These are phyloP conservation scores for Capricornis sumatraensis DNA, from an alignment of 2,113 vertebrate species.

Conservation along the genomic window DNA sequence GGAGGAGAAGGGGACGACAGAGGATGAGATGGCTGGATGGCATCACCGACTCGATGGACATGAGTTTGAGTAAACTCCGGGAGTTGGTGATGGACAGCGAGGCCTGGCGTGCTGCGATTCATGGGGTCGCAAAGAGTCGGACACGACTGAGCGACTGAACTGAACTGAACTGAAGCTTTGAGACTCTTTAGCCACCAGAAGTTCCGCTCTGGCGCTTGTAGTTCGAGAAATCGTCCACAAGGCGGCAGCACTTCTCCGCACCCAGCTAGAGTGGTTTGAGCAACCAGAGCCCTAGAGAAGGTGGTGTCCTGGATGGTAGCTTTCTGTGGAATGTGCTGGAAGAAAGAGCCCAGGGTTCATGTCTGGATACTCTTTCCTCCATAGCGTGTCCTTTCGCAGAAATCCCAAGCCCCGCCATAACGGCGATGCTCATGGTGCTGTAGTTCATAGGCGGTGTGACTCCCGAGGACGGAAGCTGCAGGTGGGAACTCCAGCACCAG, in stretches of 20 bases:
- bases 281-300: background rate
- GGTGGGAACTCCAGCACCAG: background rate
- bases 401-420: background rate
- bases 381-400: background rate
- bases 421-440: background rate
- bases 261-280: background rate
- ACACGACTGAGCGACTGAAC: too few relatives aligned
- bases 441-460: accelerated
- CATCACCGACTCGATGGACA: too few relatives aligned
- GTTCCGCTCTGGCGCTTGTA: background rate
- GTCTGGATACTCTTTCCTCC: background rate
- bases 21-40: too few relatives aligned
- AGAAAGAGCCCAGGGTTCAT: background rate
- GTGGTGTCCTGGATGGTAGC: background rate
- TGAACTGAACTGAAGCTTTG: background rate
- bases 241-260: background rate
- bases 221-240: background rate
- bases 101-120: too few relatives aligned
- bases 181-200: background rate
- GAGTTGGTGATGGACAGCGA: too few relatives aligned
- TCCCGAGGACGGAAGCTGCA: background rate
- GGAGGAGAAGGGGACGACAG: too few relatives aligned
- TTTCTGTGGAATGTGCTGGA: background rate
- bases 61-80: too few relatives aligned
- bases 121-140: too few relatives aligned